These are phyloP conservation scores for Macaria notata DNA, from an alignment of 2,888 invertebrate genomes.

Conservation along the genomic window DNA sequence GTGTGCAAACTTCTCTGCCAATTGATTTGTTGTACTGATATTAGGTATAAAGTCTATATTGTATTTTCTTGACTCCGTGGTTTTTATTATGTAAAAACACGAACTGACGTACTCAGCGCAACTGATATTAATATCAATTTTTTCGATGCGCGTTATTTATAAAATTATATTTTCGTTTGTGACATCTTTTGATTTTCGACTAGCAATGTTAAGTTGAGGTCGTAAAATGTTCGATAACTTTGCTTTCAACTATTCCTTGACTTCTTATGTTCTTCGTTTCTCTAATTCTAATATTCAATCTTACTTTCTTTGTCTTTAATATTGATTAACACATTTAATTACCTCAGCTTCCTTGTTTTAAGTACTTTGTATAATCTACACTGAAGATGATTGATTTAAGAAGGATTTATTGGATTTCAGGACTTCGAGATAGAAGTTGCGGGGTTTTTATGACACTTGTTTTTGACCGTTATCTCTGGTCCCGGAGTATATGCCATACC, in stretches of 20 bases:
- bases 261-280: slow-evolving; percentile 19
- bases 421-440: too few relatives aligned
- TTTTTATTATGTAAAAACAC: neutral
- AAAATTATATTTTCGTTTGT: slow-evolving; percentile 42
- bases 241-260: slow-evolving; percentile 23
- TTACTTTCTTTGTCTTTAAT: slow-evolving; percentile 27
- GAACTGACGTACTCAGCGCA: neutral
- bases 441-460: too few relatives aligned
- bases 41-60: slow-evolving; percentile 25
- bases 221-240: slow-evolving; percentile 57
- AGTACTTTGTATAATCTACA: slow-evolving; percentile 40
- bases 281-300: slow-evolving; percentile 25
- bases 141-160: slow-evolving; percentile 31
- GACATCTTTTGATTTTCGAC: slow-evolving; percentile 53
- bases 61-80: neutral
- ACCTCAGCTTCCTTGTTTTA: slow-evolving; percentile 72
- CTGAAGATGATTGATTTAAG: too few relatives aligned
- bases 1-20: neutral
- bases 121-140: slow-evolving; percentile 22
- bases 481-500: too few relatives aligned
- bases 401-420: too few relatives aligned
- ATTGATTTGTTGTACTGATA: slow-evolving; percentile 20
- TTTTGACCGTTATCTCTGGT: too few relatives aligned
- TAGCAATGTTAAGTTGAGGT: slow-evolving; percentile 69
- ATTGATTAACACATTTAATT: slow-evolving; percentile 61